Conservation (phyloP, 2,797 vertebrate genomes). For the Cynopterus sphinx region DNA sequence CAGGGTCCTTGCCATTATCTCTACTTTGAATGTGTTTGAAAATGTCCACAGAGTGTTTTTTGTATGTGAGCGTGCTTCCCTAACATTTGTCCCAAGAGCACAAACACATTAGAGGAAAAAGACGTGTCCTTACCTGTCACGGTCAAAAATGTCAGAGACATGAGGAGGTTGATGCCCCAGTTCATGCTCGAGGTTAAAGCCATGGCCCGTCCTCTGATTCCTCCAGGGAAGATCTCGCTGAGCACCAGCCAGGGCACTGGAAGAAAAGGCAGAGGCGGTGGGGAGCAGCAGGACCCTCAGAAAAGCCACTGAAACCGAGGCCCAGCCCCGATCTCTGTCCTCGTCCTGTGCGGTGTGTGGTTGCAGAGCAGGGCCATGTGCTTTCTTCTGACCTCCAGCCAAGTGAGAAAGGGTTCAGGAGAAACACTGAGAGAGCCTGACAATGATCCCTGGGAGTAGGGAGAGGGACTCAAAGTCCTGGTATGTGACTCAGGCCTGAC, state of each 20-base stretch:
- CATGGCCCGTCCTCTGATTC: conserved; percentile 94
- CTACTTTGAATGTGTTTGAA: background rate
- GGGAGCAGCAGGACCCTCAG: background rate
- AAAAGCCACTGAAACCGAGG: background rate
- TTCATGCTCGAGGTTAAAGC: conserved; percentile 95
- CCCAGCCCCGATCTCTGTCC: background rate
- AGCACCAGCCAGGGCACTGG: conserved; percentile 95
- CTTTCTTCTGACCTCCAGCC: background rate
- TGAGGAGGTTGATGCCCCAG: conserved; percentile 96
- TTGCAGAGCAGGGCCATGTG: background rate
- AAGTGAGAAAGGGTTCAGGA: background rate
- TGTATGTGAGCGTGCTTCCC: background rate
- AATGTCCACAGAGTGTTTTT: background rate
- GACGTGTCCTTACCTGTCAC: conserved; percentile 89
- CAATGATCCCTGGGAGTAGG: background rate
- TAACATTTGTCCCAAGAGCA: background rate
- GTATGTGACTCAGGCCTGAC: background rate
- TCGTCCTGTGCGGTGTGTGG: accelerated
- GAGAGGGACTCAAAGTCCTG: background rate
- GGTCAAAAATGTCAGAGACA: conserved; percentile 96
- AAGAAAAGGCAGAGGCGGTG: conserved; percentile 37
- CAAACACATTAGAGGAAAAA: background rate
- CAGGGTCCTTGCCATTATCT: background rate
- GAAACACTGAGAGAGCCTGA: background rate
- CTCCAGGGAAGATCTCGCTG: conserved; percentile 96